phyloP scores from a whole-genome alignment of 2,888 invertebrate genomes.

The Nomada ruficornis region DNA sequence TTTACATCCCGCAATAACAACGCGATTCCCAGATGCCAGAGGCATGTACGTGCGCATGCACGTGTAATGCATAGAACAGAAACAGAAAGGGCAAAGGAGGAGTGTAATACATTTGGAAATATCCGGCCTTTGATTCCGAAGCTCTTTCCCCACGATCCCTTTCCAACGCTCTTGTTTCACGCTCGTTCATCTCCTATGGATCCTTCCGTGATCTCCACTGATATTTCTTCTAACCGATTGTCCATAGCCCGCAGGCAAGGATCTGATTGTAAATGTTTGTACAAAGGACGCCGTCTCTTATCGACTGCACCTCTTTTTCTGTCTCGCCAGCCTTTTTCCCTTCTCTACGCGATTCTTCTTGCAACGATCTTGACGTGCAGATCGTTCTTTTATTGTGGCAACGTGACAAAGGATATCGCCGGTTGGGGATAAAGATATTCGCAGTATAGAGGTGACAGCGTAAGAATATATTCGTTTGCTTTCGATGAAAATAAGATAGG shows the following conservation, averaged over 20 bases:
- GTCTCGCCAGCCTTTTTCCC: slow-evolving; percentile 1
- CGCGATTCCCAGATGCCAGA: slow-evolving; percentile 54
- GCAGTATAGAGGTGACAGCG: too few relatives aligned
- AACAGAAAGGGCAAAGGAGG: slow-evolving; percentile 42
- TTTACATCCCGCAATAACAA: slow-evolving; percentile 76
- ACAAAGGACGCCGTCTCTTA: slow-evolving; percentile 25
- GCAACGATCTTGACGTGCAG: slow-evolving; percentile 16
- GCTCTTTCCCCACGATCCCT: neutral
- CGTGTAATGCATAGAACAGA: slow-evolving; percentile 33
- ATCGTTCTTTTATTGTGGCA: neutral
- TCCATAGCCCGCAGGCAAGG: slow-evolving; percentile 40
- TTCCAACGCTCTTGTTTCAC: slow-evolving; percentile 4
- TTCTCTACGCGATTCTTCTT: neutral
- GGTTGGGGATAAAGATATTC: too few relatives aligned
- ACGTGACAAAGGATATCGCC: neutral
- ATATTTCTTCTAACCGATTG: slow-evolving; percentile 55
- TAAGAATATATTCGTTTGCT: too few relatives aligned
- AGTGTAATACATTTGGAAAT: slow-evolving; percentile 69
- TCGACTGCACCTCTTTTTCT: slow-evolving; percentile 11
- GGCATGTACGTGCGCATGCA: slow-evolving; percentile 14
- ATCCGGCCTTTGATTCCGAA: slow-evolving; percentile 66
- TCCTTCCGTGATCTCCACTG: slow-evolving; percentile 44
- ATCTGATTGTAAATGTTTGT: slow-evolving; percentile 56
- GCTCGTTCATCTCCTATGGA: slow-evolving; percentile 20
- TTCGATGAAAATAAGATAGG: neutral